A percentile compares a stretch with the other conserved stretches of the same genome.
These are phyloP conservation scores for Silurus asotus DNA, from an alignment of 2,113 vertebrate genomes.

Conservation along the genomic window DNA sequence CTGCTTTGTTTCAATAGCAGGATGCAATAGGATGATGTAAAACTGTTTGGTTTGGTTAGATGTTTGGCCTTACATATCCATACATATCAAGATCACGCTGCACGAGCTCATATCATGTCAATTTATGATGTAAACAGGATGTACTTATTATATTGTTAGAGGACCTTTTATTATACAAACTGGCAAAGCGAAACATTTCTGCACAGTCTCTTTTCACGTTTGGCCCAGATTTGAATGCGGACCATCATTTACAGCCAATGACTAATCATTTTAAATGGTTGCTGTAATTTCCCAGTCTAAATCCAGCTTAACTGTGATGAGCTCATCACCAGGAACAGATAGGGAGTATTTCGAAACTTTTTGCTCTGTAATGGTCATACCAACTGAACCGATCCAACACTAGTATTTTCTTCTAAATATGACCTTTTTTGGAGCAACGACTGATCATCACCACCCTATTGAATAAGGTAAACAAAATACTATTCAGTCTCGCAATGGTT, in stretches of 20 bases:
- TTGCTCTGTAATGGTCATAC: neutral
- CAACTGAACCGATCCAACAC: neutral
- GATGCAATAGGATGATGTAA: neutral
- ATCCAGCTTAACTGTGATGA: neutral
- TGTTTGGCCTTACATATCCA: neutral
- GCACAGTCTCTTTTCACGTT: neutral
- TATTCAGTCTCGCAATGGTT: neutral
- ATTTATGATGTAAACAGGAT: neutral
- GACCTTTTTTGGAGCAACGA: neutral
- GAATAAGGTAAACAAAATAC: neutral
- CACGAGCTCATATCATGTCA: neutral
- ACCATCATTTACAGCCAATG: neutral
- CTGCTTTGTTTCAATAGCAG: neutral
- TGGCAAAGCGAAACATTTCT: neutral
- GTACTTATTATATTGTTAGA: neutral
- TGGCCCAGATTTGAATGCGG: neutral
- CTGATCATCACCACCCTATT: neutral
- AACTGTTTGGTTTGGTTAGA: neutral
- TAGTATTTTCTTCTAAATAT: neutral
- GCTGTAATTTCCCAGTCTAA: neutral
- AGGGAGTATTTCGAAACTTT: neutral
- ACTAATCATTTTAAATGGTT: neutral
- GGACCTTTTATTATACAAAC: neutral
- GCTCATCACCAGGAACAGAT: neutral
- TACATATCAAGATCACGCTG: neutral